Evolutionary conservation across 1,140 invertebrate species (phyloP).

Genomic region (Propsilocerus akamusi): DNA sequence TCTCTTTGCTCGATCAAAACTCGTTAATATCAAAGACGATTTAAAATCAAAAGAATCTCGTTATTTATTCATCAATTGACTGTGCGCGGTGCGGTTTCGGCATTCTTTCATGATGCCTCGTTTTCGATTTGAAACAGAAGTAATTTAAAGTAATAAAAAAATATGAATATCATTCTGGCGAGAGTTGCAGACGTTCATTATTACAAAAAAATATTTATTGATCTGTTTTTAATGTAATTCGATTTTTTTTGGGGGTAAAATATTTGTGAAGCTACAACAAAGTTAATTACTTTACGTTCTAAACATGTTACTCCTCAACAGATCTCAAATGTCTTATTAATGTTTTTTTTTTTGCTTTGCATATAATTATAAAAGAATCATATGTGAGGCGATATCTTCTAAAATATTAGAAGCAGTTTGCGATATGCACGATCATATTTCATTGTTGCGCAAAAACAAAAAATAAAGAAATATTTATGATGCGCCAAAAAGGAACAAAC

Average conservation of each 20-base stretch:
- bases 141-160: conserved; percentile 1
- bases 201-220: too few relatives aligned
- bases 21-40: conserved; percentile 3
- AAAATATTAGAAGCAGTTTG: too few relatives aligned
- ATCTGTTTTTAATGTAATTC: too few relatives aligned
- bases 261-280: too few relatives aligned
- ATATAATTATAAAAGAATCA: too few relatives aligned
- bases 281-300: too few relatives aligned
- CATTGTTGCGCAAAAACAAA: background rate
- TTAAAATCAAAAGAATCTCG: conserved; percentile 2
- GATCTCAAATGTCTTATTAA: too few relatives aligned
- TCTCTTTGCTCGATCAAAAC: background rate
- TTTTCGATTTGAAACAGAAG: background rate
- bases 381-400: too few relatives aligned
- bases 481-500: background rate
- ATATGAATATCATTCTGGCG: conserved; percentile 2
- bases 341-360: too few relatives aligned
- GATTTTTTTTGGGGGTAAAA: too few relatives aligned
- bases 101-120: background rate
- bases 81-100: background rate
- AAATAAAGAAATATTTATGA: background rate
- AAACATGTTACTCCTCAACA: too few relatives aligned
- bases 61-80: conserved; percentile 4
- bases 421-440: too few relatives aligned
- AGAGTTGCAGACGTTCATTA: background rate